Evolutionary conservation across 1,140 invertebrate species (phyloP).

Genomic region (Drosophila ambigua): DNA sequence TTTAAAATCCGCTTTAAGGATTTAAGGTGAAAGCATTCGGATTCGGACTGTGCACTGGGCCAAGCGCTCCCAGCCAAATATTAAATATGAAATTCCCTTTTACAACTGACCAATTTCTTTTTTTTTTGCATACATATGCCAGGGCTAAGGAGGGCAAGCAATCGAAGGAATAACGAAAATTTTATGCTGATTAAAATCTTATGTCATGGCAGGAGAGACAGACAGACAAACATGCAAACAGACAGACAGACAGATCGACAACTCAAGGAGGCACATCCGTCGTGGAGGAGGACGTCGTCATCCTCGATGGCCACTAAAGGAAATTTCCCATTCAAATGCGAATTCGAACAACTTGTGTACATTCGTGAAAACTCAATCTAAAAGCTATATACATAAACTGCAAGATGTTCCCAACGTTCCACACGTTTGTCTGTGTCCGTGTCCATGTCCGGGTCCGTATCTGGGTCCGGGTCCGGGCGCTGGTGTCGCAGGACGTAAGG

Average conservation of each 20-base stretch:
- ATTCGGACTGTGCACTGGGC: background rate
- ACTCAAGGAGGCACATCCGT: conserved; percentile 58
- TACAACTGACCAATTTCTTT: conserved; percentile 29
- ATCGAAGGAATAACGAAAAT: conserved; percentile 56
- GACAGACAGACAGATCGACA: conserved; percentile 33
- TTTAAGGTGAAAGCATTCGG: conserved; percentile 22
- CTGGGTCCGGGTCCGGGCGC: no score
- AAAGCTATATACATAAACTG: conserved; percentile 74
- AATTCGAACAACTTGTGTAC: conserved; percentile 59
- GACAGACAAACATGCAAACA: conserved; percentile 20
- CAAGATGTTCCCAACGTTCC: conserved; percentile 63
- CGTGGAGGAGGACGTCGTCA: conserved; percentile 5
- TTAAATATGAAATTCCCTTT: conserved; percentile 50
- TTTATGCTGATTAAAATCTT: conserved; percentile 80
- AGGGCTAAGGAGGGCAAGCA: conserved; percentile 23
- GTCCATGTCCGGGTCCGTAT: background rate
- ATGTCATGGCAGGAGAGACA: conserved; percentile 45
- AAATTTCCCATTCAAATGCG: conserved; percentile 74
- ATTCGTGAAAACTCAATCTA: conserved; percentile 77
- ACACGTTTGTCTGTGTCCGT: conserved; percentile 21
- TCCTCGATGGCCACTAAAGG: conserved; percentile 60
- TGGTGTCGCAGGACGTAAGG: conserved; percentile 41
- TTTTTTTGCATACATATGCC: conserved; percentile 15
- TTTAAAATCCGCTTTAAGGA: conserved; percentile 14
- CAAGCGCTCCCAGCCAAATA: conserved; percentile 7